Conservation (phyloP, 2,888 invertebrate species). For the Meteorus colon region DNA sequence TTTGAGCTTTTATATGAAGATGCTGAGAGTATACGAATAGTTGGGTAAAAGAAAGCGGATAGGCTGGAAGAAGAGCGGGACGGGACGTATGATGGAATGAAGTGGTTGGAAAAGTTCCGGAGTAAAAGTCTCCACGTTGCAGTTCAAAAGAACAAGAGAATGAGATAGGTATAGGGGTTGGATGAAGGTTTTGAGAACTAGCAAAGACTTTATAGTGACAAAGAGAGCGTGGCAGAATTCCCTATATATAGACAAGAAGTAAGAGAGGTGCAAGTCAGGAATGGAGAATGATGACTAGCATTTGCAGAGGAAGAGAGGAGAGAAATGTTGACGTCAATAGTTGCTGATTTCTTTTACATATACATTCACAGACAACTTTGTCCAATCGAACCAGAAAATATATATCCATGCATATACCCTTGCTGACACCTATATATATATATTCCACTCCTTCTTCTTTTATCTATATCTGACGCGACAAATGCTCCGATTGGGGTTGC, state of each 20-base stretch:
- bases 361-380: slow-evolving; percentile 4
- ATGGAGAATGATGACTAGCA: slow-evolving; percentile 18
- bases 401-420: slow-evolving; percentile 47
- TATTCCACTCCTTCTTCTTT: slow-evolving; percentile 31
- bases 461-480: slow-evolving; percentile 21
- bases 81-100: slow-evolving; percentile 13
- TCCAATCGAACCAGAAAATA: slow-evolving; percentile 17
- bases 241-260: slow-evolving; percentile 8
- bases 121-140: slow-evolving; percentile 45
- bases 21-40: neutral
- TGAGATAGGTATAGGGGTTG: slow-evolving; percentile 19
- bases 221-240: slow-evolving; percentile 44
- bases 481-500: slow-evolving; percentile 40
- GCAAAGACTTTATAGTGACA: slow-evolving; percentile 49
- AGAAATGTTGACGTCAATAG: slow-evolving; percentile 48
- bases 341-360: slow-evolving; percentile 49
- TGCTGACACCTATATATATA: slow-evolving; percentile 49
- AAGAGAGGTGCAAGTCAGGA: slow-evolving; percentile 7
- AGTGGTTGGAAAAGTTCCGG: slow-evolving; percentile 39
- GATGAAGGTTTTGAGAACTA: slow-evolving; percentile 40
- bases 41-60: slow-evolving; percentile 26
- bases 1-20: neutral
- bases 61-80: neutral
- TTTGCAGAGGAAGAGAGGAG: neutral
- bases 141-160: slow-evolving; percentile 48